Evolutionary conservation across 2,888 invertebrate genomes (phyloP).

Genomic region (Exephanes ischioxanthus): DNA sequence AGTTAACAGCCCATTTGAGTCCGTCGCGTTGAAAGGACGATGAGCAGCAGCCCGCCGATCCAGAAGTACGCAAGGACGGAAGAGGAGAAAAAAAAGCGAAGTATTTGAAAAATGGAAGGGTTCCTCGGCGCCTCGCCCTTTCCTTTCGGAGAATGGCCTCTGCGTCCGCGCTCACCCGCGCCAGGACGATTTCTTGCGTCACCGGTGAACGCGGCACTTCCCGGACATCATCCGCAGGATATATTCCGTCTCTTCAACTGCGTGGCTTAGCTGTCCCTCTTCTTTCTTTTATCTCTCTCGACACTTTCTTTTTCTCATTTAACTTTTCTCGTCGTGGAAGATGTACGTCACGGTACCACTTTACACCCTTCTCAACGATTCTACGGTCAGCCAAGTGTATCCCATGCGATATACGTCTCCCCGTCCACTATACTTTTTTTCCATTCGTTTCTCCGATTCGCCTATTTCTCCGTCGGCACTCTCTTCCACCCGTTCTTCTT

Average conservation of each 20-base stretch:
- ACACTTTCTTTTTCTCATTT: conserved; percentile 1
- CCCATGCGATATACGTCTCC: neutral
- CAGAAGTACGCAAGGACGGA: neutral
- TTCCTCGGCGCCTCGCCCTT: conserved; percentile 45
- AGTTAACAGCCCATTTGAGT: conserved; percentile 51
- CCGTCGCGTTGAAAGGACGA: conserved; percentile 48
- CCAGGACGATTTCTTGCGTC: conserved; percentile 34
- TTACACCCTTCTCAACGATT: conserved; percentile 13
- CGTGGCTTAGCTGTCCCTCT: neutral
- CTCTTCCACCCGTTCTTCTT: neutral
- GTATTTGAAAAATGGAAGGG: conserved; percentile 24
- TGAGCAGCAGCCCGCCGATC: conserved; percentile 10
- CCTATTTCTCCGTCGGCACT: conserved; percentile 13
- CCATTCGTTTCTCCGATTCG: conserved; percentile 21
- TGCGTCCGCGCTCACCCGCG: conserved; percentile 3
- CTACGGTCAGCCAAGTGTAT: conserved; percentile 14
- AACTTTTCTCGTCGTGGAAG: neutral
- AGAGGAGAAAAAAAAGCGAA: conserved; percentile 17
- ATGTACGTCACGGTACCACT: conserved; percentile 11
- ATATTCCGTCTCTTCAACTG: conserved; percentile 28
- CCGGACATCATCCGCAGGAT: conserved; percentile 31
- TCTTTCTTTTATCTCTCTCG: neutral
- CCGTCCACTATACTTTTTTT: conserved; percentile 16
- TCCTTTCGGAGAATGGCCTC: conserved; percentile 28
- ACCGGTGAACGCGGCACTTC: conserved; percentile 29